These are phyloP conservation scores for Macrobrachium nipponense DNA, from an alignment of 1,140 invertebrate genomes.

Conservation along the genomic window DNA sequence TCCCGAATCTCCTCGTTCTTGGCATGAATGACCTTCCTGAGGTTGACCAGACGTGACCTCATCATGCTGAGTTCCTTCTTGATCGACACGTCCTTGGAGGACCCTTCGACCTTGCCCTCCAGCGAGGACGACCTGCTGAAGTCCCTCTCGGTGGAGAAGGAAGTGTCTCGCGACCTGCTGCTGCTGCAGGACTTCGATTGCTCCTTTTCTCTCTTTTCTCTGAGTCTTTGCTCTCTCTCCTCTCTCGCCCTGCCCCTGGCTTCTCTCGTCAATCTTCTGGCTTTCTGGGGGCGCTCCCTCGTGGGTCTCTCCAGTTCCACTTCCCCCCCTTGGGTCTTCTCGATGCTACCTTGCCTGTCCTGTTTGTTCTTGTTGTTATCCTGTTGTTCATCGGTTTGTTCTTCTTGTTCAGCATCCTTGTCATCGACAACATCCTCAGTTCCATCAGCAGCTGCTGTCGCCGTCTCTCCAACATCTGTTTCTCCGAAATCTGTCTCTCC, in stretches of 20 bases:
- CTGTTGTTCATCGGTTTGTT: not conserved
- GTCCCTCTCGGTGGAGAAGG: too few relatives aligned
- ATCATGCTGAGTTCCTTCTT: conserved; percentile 30
- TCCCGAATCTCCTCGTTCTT: conserved; percentile 58
- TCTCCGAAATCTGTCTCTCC: conserved; percentile 14
- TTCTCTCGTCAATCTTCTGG: not conserved
- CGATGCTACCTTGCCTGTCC: not conserved
- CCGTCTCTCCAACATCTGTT: conserved; percentile 12
- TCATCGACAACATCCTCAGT: not conserved
- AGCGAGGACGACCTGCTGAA: not conserved
- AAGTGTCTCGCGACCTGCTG: too few relatives aligned
- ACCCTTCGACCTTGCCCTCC: not conserved
- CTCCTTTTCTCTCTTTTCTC: too few relatives aligned
- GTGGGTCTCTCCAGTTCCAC: conserved; percentile 37
- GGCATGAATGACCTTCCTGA: conserved; percentile 59
- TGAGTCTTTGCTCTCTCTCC: not conserved
- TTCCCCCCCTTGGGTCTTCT: conserved; percentile 26
- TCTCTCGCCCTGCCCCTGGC: not conserved
- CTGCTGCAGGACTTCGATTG: too few relatives aligned
- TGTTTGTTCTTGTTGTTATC: not conserved
- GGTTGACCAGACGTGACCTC: conserved; percentile 40
- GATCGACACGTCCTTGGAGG: not conserved
- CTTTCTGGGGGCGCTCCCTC: not conserved
- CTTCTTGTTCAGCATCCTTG: not conserved
- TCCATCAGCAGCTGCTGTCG: not conserved